A percentile compares a stretch with the other conserved stretches of the same genome.
Conservation (phyloP, 2,888 invertebrate genomes). For the Anorthoa munda region DNA sequence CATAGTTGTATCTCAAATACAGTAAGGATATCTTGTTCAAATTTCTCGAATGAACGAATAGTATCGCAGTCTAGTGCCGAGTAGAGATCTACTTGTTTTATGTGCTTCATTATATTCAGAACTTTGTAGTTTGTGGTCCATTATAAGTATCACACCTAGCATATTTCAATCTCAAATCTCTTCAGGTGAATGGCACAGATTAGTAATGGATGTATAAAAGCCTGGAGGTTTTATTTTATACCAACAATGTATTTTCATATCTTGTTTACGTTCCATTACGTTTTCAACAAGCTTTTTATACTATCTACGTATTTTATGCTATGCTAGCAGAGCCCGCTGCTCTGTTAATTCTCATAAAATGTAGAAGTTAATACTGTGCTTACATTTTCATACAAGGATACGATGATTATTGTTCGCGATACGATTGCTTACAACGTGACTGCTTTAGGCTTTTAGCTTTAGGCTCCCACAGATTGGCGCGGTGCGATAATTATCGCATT, state of each 20-base stretch:
- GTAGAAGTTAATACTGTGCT: neutral
- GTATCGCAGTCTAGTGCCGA: neutral
- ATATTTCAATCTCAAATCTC: slow-evolving; percentile 30
- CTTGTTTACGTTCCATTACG: slow-evolving; percentile 40
- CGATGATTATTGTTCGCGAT: too few relatives aligned
- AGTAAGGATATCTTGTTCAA: too few relatives aligned
- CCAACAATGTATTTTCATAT: slow-evolving; percentile 37
- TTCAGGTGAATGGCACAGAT: slow-evolving; percentile 2
- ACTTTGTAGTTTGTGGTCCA: slow-evolving; percentile 1
- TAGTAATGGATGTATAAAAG: slow-evolving; percentile 25
- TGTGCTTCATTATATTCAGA: neutral
- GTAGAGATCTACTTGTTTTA: neutral
- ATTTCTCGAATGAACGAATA: too few relatives aligned
- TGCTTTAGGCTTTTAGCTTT: too few relatives aligned
- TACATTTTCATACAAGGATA: too few relatives aligned
- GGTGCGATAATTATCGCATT: too few relatives aligned
- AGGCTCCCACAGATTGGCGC: too few relatives aligned
- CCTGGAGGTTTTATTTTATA: slow-evolving; percentile 11
- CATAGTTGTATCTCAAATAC: too few relatives aligned
- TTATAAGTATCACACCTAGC: slow-evolving; percentile 1
- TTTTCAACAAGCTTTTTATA: slow-evolving; percentile 17
- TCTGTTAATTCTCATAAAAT: neutral
- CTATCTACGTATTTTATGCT: slow-evolving; percentile 1
- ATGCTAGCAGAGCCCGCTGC: too few relatives aligned
- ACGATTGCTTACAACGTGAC: too few relatives aligned